Base-by-base conservation (phyloP, 2,797 vertebrate species). In the Semaprochilodus insignis region DNA sequence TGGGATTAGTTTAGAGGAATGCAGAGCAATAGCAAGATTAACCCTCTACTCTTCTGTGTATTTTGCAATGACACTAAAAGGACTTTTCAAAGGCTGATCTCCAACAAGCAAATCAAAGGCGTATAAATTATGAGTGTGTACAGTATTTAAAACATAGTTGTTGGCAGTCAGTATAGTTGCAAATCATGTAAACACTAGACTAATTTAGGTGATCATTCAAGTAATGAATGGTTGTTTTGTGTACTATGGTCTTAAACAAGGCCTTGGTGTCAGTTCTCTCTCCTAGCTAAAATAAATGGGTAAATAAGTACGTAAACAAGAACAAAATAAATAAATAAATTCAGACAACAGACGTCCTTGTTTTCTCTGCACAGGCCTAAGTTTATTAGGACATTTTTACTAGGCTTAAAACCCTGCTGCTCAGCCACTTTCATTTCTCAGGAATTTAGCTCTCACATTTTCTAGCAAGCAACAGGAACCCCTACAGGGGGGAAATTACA, bases 1-100 rank as follows among this genome's bases (percentile, higher is more conserved):
- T 84, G 83, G 76, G 85, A 82, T 87, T 87, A 85, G 66, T 82
- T 59, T 69, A 31, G 8, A 78, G 87, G 83, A 81, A 85, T 86
- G 70, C 71, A 62, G 34, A 34, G 55, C 48, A 54, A 36, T 31
- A 65, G 44, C 4, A 74, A 81, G 81, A 87, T 83, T 81, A 81
- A 81, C 62, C 59, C 54, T 73, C 54, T 76, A 78, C 36, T 48
- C 15, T 16, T 21, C 65, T 34, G 51, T 7, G 11, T 8, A 11
- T n/a, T 55, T 55, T 77, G 51, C 36, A 57, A 23, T 44, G 48
- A 78, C 52, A 19, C 21, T 40, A 19, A 25, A 62, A 2, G 65
- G 19, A 16, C 8, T 66, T 66, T 36, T 69, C 66, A n/a, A 5
- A n/a, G 27, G 48, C 27, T 23, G 17, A 34, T 51, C 36, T 69